A percentile compares a stretch with the other conserved stretches of the same genome.
Conservation (phyloP, 2,113 vertebrate species). For the Pleuronectes platessa region DNA sequence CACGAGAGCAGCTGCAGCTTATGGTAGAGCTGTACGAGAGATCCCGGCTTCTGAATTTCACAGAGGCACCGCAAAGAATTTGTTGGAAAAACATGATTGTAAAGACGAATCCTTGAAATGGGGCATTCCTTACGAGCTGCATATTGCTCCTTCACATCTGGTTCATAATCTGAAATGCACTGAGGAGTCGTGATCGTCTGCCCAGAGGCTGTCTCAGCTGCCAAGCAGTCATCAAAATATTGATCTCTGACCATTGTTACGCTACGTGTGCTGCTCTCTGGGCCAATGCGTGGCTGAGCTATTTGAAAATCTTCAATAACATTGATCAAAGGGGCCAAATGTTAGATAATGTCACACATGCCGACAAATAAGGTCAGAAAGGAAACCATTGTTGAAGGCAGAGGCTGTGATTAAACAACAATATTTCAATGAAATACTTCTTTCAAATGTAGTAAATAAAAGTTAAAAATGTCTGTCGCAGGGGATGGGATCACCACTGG, state of each 20-base stretch:
- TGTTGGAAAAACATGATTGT: constrained; percentile 35
- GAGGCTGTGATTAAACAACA: constrained; percentile 6
- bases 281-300: constrained; percentile 10
- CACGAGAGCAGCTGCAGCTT: constrained; percentile 4
- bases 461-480: constrained; percentile 2
- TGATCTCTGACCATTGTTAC: constrained; percentile 40
- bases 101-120: constrained; percentile 47
- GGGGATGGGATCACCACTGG: constrained; percentile 5
- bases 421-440: not conserved
- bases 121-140: constrained; percentile 46
- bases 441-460: not conserved
- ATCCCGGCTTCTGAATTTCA: constrained; percentile 34
- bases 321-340: constrained; percentile 11
- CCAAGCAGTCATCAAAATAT: constrained; percentile 60
- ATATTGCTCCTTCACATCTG: constrained; percentile 63
- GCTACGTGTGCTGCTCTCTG: constrained; percentile 5
- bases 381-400: not conserved
- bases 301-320: constrained; percentile 4
- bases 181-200: constrained; percentile 40
- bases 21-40: not conserved
- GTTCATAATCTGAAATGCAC: constrained; percentile 41
- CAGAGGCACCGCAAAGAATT: constrained; percentile 21
- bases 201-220: constrained; percentile 30
- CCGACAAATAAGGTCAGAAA: not conserved
- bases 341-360: not conserved